Conservation (phyloP, 2,888 invertebrate species). For the Cacoxenus indagator region DNA sequence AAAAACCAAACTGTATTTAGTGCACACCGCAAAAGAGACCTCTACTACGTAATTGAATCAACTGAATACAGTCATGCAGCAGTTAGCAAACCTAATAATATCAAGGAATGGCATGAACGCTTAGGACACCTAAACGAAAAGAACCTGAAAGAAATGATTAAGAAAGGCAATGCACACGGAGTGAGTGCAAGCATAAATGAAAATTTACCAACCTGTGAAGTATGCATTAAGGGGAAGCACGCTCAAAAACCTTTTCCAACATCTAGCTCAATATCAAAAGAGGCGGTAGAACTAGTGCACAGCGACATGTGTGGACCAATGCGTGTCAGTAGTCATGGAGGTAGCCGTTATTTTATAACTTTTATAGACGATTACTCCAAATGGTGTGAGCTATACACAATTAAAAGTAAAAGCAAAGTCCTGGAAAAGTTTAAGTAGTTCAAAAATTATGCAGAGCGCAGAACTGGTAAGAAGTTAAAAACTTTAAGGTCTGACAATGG, state of each 20-base stretch:
- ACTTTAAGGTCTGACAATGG: constrained; percentile 49
- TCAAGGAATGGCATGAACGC: constrained; percentile 27
- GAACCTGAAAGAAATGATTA: constrained; percentile 28
- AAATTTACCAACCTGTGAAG: neutral
- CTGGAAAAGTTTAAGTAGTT: constrained; percentile 34
- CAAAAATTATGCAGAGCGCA: constrained; percentile 28
- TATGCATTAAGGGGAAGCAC: no score
- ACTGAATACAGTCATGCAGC: neutral
- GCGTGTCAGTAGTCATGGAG: constrained; percentile 3
- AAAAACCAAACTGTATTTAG: neutral
- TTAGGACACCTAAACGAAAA: constrained; percentile 28
- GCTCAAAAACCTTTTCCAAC: no score
- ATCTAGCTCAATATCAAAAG: no score
- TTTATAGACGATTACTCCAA: constrained; percentile 25
- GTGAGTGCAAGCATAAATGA: no score
- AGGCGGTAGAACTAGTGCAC: no score
- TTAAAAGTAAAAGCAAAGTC: constrained; percentile 32
- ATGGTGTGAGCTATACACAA: constrained; percentile 34
- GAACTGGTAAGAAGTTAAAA: constrained; percentile 37
- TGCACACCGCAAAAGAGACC: neutral
- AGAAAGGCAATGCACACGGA: neutral
- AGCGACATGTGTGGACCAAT: no score
- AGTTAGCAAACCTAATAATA: neutral
- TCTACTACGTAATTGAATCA: neutral
- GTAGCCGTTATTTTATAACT: constrained; percentile 26